Base-by-base conservation (phyloP, 2,888 invertebrate species). In the Sminthurinus aureus region DNA sequence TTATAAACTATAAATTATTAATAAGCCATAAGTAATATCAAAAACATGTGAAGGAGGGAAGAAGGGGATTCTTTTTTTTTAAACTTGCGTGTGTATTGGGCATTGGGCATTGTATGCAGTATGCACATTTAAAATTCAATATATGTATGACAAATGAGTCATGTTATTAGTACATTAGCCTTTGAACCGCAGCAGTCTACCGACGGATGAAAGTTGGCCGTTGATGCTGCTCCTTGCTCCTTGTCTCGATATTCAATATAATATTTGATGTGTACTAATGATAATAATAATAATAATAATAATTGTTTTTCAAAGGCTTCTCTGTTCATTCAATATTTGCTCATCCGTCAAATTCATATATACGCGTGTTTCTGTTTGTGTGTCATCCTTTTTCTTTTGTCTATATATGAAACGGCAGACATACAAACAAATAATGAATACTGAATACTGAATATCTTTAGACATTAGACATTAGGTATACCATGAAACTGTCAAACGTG, bases 151-250 rank as follows among this genome's bases (percentile, higher is more conserved):
- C 69, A 24, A 58, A 24, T 26, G 79, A 38, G 38, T 38, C 38
- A 38, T 79, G 58, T 69, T 79, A 79, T 67, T 79, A 69, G 67
- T 69, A 79, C 38, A 79, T 79, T 79, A 79, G 79, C 79, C 79
- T 69, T 79, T 79, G 79, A 38, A 24, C 79, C 38, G 9, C 58
- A 15, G 24, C 69, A 69, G 24, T 69, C 3, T 12, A 12, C 20
- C 58, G 58, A 58, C 13, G 13, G 52, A 58, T 58, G 18, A 58
- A 58, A 58, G 58, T 58, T 58, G 58, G 58, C 38, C 38, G 38
- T 58, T 58, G 58, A 58, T 51, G 38, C 1, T 38, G 38, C 38
- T 38, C 3, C 38, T 38, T 38, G 38, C 38, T 38, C 38, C 38
- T 38, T 38, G 38, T 1, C 38, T 38, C 38, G 6, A 6, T 38